Evolutionary conservation across 2,888 invertebrate genomes (phyloP).

Genomic region (Eristalis intricaria): DNA sequence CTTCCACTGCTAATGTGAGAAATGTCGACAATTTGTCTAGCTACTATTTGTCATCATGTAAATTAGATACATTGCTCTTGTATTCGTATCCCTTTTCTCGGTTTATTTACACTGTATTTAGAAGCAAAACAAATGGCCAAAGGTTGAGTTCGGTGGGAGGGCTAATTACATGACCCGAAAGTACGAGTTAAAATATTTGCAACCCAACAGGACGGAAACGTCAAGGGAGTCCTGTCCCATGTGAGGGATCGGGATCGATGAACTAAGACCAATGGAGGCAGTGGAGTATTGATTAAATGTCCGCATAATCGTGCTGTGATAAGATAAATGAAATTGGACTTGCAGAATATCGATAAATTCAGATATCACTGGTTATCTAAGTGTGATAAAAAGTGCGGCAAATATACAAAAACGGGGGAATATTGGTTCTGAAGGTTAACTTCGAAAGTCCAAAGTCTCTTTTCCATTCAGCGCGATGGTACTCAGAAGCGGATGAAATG

Average conservation of each 20-base stretch:
- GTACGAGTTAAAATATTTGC: neutral
- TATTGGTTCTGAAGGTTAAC: neutral
- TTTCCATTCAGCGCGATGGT: neutral
- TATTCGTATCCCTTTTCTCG: conserved; percentile 17
- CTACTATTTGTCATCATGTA: conserved; percentile 57
- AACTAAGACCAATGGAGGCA: neutral
- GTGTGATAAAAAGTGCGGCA: neutral
- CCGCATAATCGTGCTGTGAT: neutral
- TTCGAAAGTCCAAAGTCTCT: neutral
- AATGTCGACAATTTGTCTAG: conserved; percentile 56
- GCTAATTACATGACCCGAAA: conserved; percentile 8
- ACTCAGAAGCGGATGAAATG: neutral
- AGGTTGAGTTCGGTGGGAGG: neutral
- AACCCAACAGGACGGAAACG: neutral
- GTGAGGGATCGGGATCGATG: neutral
- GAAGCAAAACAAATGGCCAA: conserved; percentile 11
- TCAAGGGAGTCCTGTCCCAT: too few relatives aligned
- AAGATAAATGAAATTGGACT: neutral
- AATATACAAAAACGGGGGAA: neutral
- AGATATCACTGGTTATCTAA: neutral
- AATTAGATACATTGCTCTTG: conserved; percentile 50
- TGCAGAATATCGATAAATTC: neutral
- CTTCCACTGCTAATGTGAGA: conserved; percentile 17
- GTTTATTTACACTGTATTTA: conserved; percentile 19
- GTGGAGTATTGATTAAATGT: neutral